phyloP scores from a whole-genome alignment of 2,797 vertebrate genomes.

The Eidolon dupreanum region DNA sequence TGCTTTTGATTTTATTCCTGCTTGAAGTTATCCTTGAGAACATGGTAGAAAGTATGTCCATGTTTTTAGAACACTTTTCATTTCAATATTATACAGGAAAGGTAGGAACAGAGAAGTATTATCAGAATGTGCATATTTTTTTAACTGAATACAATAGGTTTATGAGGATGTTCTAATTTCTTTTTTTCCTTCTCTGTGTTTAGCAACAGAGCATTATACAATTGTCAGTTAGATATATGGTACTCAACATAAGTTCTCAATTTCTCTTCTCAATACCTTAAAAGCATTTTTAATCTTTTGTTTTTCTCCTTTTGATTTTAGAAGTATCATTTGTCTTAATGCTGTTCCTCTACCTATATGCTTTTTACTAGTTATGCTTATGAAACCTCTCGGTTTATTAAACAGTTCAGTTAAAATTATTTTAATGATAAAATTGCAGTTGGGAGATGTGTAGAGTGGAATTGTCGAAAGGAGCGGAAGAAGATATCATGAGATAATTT shows the following conservation, averaged over 20 bases:
- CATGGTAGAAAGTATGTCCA: background rate
- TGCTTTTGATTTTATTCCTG: constrained; percentile 32
- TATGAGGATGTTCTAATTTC: background rate
- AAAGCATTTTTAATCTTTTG: background rate
- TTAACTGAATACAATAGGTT: background rate
- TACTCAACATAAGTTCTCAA: background rate
- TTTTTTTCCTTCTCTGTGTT: background rate
- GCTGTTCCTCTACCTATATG: background rate
- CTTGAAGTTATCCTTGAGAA: background rate
- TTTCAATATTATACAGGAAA: background rate
- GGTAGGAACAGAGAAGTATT: constrained; percentile 23
- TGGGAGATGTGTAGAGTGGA: background rate
- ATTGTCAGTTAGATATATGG: background rate
- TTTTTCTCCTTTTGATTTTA: background rate
- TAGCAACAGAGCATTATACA: background rate
- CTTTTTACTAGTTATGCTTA: constrained; percentile 18
- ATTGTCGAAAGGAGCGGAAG: background rate
- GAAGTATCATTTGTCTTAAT: background rate
- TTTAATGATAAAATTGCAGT: constrained; percentile 18
- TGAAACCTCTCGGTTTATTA: background rate
- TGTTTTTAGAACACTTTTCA: constrained; percentile 5
- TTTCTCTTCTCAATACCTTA: background rate
- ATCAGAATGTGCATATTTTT: background rate
- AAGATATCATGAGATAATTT: background rate
- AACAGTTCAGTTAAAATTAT: constrained; percentile 10